Evolutionary conservation across 1,140 invertebrate genomes (phyloP).

Genomic region (Gerris buenoi): DNA sequence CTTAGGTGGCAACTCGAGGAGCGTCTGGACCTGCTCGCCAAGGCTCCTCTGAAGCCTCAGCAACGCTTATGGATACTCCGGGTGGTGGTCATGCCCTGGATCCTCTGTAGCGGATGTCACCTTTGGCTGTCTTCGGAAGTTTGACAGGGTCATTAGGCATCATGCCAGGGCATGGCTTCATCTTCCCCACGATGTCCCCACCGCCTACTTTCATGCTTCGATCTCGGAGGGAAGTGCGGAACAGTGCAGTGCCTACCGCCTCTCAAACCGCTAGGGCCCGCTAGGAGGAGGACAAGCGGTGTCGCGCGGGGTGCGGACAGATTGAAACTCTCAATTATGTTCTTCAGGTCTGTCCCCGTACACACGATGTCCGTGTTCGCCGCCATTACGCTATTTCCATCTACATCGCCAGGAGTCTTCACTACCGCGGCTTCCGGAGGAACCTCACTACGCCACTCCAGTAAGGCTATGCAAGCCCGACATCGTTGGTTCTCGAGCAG

Average conservation of each 20-base stretch:
- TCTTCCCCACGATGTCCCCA: neutral
- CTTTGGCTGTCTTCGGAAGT: neutral
- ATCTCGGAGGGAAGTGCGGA: neutral
- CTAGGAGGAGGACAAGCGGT: neutral
- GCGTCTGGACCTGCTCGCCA: neutral
- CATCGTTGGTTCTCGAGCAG: neutral
- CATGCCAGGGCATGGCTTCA: neutral
- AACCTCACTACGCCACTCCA: neutral
- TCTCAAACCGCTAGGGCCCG: neutral
- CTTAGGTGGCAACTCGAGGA: no score
- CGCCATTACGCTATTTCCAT: neutral
- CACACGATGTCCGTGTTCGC: neutral
- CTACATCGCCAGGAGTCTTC: neutral
- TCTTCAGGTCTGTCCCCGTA: neutral
- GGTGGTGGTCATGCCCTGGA: neutral
- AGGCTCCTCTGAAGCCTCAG: neutral
- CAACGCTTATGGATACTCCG: neutral
- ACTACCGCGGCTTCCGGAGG: neutral
- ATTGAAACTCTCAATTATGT: neutral
- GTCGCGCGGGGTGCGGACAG: neutral
- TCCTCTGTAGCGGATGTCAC: neutral
- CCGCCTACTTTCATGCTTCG: neutral
- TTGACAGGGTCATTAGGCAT: neutral
- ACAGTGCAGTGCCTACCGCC: neutral
- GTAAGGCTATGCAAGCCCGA: neutral